phyloP scores from a whole-genome alignment of 2,797 vertebrate species.

The Hybognathus amarus region DNA sequence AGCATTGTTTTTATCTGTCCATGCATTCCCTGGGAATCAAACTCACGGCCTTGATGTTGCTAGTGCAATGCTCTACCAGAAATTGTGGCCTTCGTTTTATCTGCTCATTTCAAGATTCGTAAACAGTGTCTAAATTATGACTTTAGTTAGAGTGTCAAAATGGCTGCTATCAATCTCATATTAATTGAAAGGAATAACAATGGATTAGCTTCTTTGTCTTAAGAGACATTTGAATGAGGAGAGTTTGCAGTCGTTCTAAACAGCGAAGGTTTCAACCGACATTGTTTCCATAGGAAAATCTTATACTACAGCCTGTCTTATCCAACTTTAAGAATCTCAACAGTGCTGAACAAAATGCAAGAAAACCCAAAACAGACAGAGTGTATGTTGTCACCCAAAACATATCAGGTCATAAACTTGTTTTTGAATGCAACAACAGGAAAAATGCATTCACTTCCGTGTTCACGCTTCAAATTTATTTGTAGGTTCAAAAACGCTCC shows the following conservation, averaged over 20 bases:
- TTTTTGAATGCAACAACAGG: neutral
- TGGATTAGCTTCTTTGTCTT: neutral
- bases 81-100: slow-evolving; percentile 18
- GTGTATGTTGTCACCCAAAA: neutral
- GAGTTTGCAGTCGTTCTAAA: slow-evolving; percentile 1
- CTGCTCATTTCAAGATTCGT: neutral
- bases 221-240: neutral
- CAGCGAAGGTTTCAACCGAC: neutral
- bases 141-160: neutral
- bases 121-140: slow-evolving; percentile 19
- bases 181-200: slow-evolving; percentile 17
- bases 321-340: neutral
- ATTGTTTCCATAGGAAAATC: neutral
- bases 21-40: slow-evolving; percentile 19
- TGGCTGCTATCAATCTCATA: neutral
- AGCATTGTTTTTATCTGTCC: neutral
- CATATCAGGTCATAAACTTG: neutral
- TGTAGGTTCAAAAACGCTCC: neutral
- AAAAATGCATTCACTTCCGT: slow-evolving; percentile 48
- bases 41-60: neutral
- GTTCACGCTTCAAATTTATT: slow-evolving; percentile 31
- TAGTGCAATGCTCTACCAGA: neutral
- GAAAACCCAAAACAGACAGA: slow-evolving; percentile 5
- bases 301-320: neutral
- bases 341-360: neutral